Percentiles rank a stretch among this genome's conserved stretches.
These are phyloP conservation scores for Agapornis canus DNA, from an alignment of 2,797 vertebrate genomes.

Conservation along the genomic window DNA sequence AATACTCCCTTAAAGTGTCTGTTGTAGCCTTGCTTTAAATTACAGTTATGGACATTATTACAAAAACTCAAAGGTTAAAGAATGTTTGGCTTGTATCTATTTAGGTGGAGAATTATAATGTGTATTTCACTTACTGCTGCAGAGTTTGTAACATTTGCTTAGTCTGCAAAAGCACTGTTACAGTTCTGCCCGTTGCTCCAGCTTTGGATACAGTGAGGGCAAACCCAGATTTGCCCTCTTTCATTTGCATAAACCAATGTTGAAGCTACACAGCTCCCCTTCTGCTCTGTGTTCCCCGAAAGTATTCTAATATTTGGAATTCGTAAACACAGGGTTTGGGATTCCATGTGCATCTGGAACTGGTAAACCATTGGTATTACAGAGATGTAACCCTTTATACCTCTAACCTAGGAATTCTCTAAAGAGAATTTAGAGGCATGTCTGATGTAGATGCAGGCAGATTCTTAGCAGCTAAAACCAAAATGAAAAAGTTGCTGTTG, in stretches of 20 bases:
- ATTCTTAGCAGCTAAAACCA: conserved; percentile 2
- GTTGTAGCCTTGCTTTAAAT: background rate
- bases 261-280: background rate
- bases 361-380: conserved; percentile 28
- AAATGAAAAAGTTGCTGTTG: conserved; percentile 32
- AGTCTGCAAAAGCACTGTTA: background rate
- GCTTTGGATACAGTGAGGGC: background rate
- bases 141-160: background rate
- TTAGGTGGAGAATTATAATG: background rate
- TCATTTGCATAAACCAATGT: background rate
- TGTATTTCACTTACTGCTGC: background rate
- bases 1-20: background rate
- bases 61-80: background rate
- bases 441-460: conserved; percentile 5
- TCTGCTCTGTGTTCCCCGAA: background rate
- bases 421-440: background rate
- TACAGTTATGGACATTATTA: background rate
- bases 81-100: background rate
- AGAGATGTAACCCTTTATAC: conserved; percentile 29
- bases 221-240: background rate
- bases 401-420: conserved; percentile 15
- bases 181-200: background rate
- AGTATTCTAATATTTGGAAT: conserved; percentile 37
- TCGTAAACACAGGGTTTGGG: conserved; percentile 40
- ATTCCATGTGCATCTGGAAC: conserved; percentile 55